Conservation (phyloP, 2,797 vertebrate genomes). For the Tauraco hartlaubi region DNA sequence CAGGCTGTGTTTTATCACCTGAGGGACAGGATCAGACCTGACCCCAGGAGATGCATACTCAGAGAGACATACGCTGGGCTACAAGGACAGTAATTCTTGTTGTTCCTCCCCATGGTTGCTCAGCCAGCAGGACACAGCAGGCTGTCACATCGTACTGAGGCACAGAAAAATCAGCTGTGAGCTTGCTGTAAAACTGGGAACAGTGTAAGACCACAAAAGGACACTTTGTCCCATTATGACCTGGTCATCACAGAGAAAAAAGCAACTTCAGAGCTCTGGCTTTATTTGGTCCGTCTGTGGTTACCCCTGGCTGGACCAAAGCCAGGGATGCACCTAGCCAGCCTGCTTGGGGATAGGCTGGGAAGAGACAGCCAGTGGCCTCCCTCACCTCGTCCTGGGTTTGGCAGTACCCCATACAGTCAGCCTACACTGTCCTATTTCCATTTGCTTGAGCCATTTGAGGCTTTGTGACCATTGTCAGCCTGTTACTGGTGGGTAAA, state of each 20-base stretch:
- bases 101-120: not conserved
- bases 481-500: not conserved
- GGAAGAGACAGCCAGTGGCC: not conserved
- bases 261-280: not conserved
- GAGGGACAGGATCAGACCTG: not conserved
- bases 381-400: not conserved
- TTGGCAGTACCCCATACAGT: not conserved
- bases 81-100: not conserved
- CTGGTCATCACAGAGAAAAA: not conserved
- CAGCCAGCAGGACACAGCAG: not conserved
- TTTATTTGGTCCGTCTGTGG: not conserved
- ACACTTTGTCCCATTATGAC: not conserved
- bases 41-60: not conserved
- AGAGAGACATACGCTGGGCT: not conserved
- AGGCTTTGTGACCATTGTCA: not conserved
- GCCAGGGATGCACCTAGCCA: not conserved
- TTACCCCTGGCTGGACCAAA: not conserved
- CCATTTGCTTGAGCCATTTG: not conserved
- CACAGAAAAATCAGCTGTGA: not conserved
- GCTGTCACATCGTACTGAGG: not conserved
- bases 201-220: not conserved
- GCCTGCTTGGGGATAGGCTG: not conserved
- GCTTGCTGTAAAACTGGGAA: not conserved
- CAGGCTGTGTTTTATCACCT: not conserved
- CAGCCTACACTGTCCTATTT: not conserved